Percentiles rank a stretch among this genome's conserved stretches.
Evolutionary conservation across 2,113 vertebrate genomes (phyloP).

Genomic region (Sturnus vulgaris): DNA sequence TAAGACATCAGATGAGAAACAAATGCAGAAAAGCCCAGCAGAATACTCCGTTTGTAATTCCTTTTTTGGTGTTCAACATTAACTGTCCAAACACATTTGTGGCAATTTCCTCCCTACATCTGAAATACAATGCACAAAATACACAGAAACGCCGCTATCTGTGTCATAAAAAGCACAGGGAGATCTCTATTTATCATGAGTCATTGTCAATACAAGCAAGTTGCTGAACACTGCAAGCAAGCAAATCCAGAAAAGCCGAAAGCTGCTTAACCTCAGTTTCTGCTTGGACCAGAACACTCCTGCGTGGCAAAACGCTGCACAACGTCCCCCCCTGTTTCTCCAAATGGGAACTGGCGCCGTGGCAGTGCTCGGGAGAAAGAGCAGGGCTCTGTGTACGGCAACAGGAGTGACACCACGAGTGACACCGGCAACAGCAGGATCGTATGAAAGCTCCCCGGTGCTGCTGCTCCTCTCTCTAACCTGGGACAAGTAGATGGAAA

Average conservation of each 20-base stretch:
- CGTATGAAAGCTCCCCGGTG: fast-evolving
- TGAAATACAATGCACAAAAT: background rate
- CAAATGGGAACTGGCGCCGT: fast-evolving
- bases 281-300: background rate
- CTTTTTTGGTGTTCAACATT: background rate
- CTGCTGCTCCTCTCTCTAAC: background rate
- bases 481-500: background rate
- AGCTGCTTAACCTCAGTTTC: background rate
- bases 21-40: background rate
- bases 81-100: background rate
- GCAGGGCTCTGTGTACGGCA: fast-evolving
- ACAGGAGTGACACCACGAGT: background rate
- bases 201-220: background rate
- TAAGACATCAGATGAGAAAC: background rate
- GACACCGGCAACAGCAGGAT: background rate
- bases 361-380: background rate
- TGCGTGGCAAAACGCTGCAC: background rate
- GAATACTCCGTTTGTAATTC: fast-evolving
- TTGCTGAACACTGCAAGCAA: background rate
- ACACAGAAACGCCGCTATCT: background rate
- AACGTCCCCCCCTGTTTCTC: fast-evolving
- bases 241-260: background rate
- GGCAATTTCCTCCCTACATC: background rate
- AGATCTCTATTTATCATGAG: background rate
- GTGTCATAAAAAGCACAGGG: background rate